These are phyloP conservation scores for Nysson spinosus DNA, from an alignment of 2,888 invertebrate species.

Conservation along the genomic window DNA sequence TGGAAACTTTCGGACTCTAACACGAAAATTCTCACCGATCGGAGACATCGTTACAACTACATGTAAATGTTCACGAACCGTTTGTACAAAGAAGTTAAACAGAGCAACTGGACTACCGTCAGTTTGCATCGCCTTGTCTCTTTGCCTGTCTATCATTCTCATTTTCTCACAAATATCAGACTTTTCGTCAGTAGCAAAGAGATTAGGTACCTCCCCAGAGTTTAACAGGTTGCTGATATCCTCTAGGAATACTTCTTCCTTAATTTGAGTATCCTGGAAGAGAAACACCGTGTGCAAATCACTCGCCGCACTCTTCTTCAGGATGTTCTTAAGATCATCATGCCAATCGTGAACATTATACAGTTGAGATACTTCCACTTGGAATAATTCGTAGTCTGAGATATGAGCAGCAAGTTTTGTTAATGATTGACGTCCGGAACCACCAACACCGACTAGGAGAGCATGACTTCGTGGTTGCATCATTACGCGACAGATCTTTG, in stretches of 20 bases:
- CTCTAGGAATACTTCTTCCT: constrained; percentile 95
- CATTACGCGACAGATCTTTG: constrained; percentile 92
- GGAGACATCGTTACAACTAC: constrained; percentile 94
- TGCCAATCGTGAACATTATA: constrained; percentile 93
- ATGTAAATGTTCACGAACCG: constrained; percentile 93
- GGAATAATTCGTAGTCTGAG: constrained; percentile 93
- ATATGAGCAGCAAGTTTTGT: constrained; percentile 94
- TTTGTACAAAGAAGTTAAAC: constrained; percentile 93
- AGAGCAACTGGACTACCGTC: constrained; percentile 94
- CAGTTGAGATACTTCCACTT: constrained; percentile 93
- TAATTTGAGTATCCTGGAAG: constrained; percentile 95
- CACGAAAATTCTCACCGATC: constrained; percentile 90
- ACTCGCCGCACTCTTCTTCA: constrained; percentile 88
- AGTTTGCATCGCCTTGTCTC: constrained; percentile 91
- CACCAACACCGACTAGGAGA: constrained; percentile 93
- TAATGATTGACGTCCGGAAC: constrained; percentile 94
- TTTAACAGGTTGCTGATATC: constrained; percentile 95
- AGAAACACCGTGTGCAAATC: constrained; percentile 93
- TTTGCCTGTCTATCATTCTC: constrained; percentile 92
- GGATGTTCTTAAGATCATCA: constrained; percentile 91
- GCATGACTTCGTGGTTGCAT: constrained; percentile 95
- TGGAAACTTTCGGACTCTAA: constrained; percentile 92
- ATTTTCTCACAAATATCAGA: constrained; percentile 96
- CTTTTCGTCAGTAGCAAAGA: constrained; percentile 91
- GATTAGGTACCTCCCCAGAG: constrained; percentile 95